Base-by-base conservation (phyloP, 2,888 invertebrate genomes). In the Fissipunctia ypsillon region DNA sequence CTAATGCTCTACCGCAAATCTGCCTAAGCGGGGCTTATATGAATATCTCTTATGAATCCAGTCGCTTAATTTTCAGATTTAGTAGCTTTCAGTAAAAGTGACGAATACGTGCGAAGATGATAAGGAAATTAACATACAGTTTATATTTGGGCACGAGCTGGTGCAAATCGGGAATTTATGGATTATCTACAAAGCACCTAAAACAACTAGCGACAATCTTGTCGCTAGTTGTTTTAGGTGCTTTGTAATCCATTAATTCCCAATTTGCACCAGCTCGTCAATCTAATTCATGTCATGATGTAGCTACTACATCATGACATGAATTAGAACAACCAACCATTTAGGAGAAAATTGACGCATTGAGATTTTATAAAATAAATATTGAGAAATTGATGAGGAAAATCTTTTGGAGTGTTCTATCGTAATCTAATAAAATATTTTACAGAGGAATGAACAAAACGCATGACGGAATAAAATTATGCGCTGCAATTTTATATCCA, bases 51-150 rank as follows among this genome's bases (percentile, higher is more conserved):
- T 76, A 76, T 78, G 70, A 75, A 83, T 83, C 72, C 69, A 54
- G 66, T 60, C 59, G 68, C 73, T 75, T 80, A 68, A 75, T 84
- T 79, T 80, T 68, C 64, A 67, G 50, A 77, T 78, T 73, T 66
- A 68, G 64, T 69, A 48, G 70, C 69, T 75, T 19, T 41, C 9
- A 57, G 65, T 75, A 68, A 70, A 82, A 72, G 71, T 81, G 74
- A 68, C 35, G 48, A 65, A 73, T 64, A 71, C 50, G 68, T 71
- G 69, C 22, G 48, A 67, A 61, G 41, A 80, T 74, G 65, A 69
- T 64, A 74, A 70, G 35, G 38, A 73, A 76, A 83, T 85, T 80
- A 70, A 67, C 81, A 84, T 84, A 69, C 76, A 73, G 48, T 81
- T 81, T 78, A 79, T 82, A 79, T 70, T 77, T 60, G 22, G 28